A percentile compares a stretch with the other conserved stretches of the same genome.
Evolutionary conservation across 1,140 invertebrate genomes (phyloP).

Genomic region (Delia radicum): DNA sequence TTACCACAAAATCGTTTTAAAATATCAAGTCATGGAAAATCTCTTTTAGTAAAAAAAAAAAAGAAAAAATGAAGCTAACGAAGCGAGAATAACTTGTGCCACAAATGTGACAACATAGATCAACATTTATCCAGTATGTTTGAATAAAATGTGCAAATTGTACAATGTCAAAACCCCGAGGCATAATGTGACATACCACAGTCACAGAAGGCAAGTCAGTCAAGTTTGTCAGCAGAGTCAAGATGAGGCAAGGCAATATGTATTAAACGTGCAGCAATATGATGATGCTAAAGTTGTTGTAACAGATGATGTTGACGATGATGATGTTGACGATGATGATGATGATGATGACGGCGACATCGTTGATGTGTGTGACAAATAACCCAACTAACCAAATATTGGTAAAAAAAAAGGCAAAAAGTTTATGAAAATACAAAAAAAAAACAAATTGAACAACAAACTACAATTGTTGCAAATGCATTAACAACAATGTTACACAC

Average conservation of each 20-base stretch:
- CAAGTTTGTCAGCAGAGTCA: background rate
- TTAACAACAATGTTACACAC: background rate
- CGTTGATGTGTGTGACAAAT: background rate
- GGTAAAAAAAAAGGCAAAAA: background rate
- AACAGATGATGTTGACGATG: background rate
- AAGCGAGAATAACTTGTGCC: constrained; percentile 6
- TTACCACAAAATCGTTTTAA: constrained; percentile 14
- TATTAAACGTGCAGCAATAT: background rate
- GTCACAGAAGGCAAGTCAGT: background rate
- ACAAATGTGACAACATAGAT: background rate
- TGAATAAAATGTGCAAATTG: constrained; percentile 4
- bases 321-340: background rate
- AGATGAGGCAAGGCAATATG: background rate
- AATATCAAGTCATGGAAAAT: background rate
- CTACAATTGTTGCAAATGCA: background rate
- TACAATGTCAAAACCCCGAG: constrained; percentile 3
- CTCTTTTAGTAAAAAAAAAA: too few relatives aligned
- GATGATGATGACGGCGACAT: background rate
- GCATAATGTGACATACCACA: background rate
- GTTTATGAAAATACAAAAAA: background rate
- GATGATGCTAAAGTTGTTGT: background rate
- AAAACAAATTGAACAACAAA: background rate
- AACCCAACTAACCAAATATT: background rate
- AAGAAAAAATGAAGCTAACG: constrained; percentile 8
- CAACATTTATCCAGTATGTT: constrained; percentile 16